Evolutionary conservation across 2,797 vertebrate species (phyloP).

Genomic region (Argyrosomus regius): DNA sequence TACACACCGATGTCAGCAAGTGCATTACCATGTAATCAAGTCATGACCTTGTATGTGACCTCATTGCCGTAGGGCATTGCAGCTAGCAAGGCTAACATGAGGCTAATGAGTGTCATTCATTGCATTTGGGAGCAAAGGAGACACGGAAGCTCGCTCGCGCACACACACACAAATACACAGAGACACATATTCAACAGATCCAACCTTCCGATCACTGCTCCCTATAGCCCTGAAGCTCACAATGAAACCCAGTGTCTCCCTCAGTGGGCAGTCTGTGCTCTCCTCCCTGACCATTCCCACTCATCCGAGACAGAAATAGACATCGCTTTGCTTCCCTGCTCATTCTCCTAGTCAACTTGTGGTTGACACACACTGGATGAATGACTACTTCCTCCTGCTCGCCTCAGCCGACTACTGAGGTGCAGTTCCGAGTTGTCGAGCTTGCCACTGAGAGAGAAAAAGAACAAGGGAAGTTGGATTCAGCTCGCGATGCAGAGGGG

Average conservation of each 20-base stretch:
- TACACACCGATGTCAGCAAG: conserved; percentile 63
- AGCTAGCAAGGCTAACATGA: conserved; percentile 80
- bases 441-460: conserved; percentile 67
- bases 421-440: conserved; percentile 76
- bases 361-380: conserved; percentile 80
- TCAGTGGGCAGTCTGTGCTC: conserved; percentile 72
- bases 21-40: conserved; percentile 79
- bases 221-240: conserved; percentile 78
- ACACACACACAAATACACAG: conserved; percentile 38
- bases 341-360: conserved; percentile 80
- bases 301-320: conserved; percentile 81
- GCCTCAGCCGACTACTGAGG: conserved; percentile 70
- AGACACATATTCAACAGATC: conserved; percentile 74
- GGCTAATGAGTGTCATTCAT: conserved; percentile 84
- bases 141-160: conserved; percentile 26
- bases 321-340: conserved; percentile 80
- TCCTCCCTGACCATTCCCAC: conserved; percentile 74
- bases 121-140: conserved; percentile 71
- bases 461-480: conserved; percentile 70
- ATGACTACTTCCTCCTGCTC: conserved; percentile 76
- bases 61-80: conserved; percentile 73
- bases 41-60: conserved; percentile 76
- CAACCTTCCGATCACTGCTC: conserved; percentile 83
- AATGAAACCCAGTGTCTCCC: conserved; percentile 79
- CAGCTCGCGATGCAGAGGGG: conserved; percentile 32